phyloP scores from a whole-genome alignment of 2,888 invertebrate genomes.

The Nomada goodeniana region DNA sequence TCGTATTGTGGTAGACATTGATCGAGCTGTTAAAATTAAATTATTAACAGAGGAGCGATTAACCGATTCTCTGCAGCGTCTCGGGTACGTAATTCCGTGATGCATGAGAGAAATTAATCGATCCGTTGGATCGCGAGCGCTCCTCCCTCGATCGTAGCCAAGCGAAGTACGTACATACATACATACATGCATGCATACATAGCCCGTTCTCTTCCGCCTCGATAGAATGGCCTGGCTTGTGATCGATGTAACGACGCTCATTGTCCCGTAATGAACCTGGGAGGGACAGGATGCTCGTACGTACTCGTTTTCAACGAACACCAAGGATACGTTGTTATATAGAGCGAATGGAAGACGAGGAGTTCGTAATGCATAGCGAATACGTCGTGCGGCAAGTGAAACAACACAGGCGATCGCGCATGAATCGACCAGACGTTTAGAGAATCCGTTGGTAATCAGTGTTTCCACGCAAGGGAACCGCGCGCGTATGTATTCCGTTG shows the following conservation, averaged over 20 bases:
- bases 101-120: constrained; percentile 52
- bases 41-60: neutral
- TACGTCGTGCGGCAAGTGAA: no score
- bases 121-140: constrained; percentile 18
- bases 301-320: constrained; percentile 25
- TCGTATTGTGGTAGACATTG: neutral
- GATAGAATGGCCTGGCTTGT: constrained; percentile 65
- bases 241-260: constrained; percentile 81
- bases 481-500: neutral
- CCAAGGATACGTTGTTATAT: neutral
- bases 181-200: neutral
- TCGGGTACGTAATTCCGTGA: constrained; percentile 11
- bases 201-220: constrained; percentile 66
- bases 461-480: neutral
- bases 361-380: no score
- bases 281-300: constrained; percentile 81
- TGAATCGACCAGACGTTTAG: neutral
- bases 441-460: neutral
- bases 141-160: constrained; percentile 27
- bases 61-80: neutral
- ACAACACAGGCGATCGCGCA: neutral
- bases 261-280: constrained; percentile 82
- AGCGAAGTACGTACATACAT: constrained; percentile 38
- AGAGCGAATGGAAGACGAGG: neutral
- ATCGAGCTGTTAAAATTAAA: constrained; percentile 1